These are phyloP conservation scores for Pachypsylla venusta DNA, from an alignment of 1,140 invertebrate species.

Conservation along the genomic window DNA sequence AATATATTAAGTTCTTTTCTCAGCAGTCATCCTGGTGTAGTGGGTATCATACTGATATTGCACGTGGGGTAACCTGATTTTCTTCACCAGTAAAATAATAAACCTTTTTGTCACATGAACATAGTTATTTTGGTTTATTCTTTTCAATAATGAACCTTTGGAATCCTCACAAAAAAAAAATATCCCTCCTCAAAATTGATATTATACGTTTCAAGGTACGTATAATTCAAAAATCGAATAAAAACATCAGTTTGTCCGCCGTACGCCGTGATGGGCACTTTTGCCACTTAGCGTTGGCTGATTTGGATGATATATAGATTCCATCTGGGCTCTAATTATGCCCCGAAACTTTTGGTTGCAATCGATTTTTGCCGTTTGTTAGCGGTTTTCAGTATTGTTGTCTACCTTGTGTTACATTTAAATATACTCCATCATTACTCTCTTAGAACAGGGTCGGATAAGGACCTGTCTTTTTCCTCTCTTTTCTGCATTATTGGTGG, in stretches of 20 bases:
- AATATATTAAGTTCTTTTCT: constrained; percentile 19
- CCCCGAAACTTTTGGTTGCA: too few species aligned
- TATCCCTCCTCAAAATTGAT: constrained; percentile 35
- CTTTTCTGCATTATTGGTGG: constrained; percentile 14
- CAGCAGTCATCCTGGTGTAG: neutral
- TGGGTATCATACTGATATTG: too few species aligned
- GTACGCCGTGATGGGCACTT: too few species aligned
- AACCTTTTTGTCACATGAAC: neutral
- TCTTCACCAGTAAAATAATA: neutral
- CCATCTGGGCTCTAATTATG: too few species aligned
- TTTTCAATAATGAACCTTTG: constrained; percentile 30
- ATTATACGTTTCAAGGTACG: too few species aligned
- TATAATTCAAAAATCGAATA: too few species aligned
- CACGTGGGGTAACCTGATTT: neutral
- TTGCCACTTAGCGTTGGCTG: too few species aligned
- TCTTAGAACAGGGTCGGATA: constrained; percentile 27
- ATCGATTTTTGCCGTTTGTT: too few species aligned
- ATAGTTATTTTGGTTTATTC: neutral
- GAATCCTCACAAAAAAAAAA: constrained; percentile 36
- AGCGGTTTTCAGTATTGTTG: too few species aligned
- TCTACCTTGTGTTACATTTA: constrained; percentile 26
- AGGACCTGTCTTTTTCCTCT: neutral
- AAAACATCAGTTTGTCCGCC: too few species aligned
- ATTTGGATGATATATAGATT: too few species aligned
- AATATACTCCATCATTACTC: constrained; percentile 25